These are phyloP conservation scores for Dolichopus griseipennis DNA, from an alignment of 2,888 invertebrate species.

Conservation along the genomic window DNA sequence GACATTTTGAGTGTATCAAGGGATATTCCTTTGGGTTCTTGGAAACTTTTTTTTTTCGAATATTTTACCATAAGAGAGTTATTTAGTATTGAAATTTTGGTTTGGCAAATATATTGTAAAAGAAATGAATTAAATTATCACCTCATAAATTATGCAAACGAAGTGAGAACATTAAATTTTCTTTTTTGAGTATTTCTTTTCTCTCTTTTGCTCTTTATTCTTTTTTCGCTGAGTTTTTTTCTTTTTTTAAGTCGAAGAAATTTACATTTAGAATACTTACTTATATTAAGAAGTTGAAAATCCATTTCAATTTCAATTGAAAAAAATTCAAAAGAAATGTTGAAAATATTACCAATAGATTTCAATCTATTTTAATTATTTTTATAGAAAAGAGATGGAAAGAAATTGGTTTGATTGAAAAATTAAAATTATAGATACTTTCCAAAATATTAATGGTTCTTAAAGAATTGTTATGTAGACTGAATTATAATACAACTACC, in stretches of 20 bases:
- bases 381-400: background rate
- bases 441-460: too few relatives aligned
- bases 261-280: background rate
- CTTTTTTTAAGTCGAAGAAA: background rate
- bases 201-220: background rate
- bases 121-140: constrained; percentile 11
- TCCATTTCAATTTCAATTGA: constrained; percentile 1
- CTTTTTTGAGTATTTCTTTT: background rate
- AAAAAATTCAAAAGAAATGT: background rate
- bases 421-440: too few relatives aligned
- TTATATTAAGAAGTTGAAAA: background rate
- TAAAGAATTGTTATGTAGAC: too few relatives aligned
- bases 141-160: constrained; percentile 11
- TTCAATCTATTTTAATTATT: background rate
- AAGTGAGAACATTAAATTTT: constrained; percentile 11
- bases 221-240: background rate
- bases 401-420: too few relatives aligned
- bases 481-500: too few relatives aligned
- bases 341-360: background rate
- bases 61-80: background rate
- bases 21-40: constrained; percentile 7
- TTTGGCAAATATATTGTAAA: background rate
- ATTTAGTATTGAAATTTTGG: background rate
- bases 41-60: background rate
- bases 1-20: constrained; percentile 11